Base-by-base conservation (phyloP, 1,140 invertebrate species). In the Coenobita brevimanus region DNA sequence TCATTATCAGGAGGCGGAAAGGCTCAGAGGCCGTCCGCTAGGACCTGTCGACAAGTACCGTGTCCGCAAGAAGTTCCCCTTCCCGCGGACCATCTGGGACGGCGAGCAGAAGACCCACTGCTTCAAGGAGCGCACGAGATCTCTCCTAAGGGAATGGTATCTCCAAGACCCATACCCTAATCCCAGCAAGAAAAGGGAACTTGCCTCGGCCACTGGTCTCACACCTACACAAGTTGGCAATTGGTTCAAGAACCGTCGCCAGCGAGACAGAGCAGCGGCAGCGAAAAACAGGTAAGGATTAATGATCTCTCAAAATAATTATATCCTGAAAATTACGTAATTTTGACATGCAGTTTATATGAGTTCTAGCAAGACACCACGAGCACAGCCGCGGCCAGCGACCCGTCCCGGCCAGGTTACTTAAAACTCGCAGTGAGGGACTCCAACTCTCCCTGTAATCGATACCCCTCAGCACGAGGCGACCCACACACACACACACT, bases 81-180 rank as follows among this genome's bases (percentile, higher is more conserved):
- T 99, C 91, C 99, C 99, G 38, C 93, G 98, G 69, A 99, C 99
- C 1, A 99, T 99, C 89, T 99, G 98, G 99, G 99, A 99, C 93
- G 99, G 99, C n/a, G 99, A 99, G 92, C 99, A 99, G 93, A 99
- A 99, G 94, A 99, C 98, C n/a, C 99, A 99, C 93, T 99, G 99
- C 93, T 99, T 99, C 93, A 99, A 99, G 93, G 99, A 99, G 93
- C 93, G 99, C 54, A 99, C 99, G 89, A 93, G 99, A 85, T 97
- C 97, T 91, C 94, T 99, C 80, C 94, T 99, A 79, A 93, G 99
- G 71, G 98, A 99, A 93, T 99, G 98, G 97, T 99, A 99, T 93
- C 95, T 99, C 3, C 98, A 99, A 93, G 99, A 99, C 93, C 98
- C 98, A 1, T 99, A 99, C 94, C 99, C 99, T 36, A 99, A 99